Base-by-base conservation (phyloP, 2,797 vertebrate species). In the Cyclura pinguis region DNA sequence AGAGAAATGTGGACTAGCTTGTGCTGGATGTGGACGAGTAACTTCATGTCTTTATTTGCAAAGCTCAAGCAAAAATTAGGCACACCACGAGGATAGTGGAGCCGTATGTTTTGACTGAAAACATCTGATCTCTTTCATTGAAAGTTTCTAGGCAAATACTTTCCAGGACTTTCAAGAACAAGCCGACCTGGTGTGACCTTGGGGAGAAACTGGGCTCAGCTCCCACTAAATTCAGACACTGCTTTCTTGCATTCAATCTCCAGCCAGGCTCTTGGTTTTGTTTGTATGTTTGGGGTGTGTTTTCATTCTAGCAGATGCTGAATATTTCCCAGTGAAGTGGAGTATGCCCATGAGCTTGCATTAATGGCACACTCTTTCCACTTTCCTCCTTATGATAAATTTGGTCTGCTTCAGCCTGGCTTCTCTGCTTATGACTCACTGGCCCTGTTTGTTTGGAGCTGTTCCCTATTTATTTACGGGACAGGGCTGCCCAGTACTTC, bases 401-500 rank as follows among this genome's bases (percentile, higher is more conserved):
- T 76, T 77, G 73, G 80, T 32, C 35, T 50, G 14, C 35, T n/a
- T n/a, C 59, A 10, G 24, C 50, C 14, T 7, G 16, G 72, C 47
- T 12, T 12, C 42, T 1, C 50, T 67, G 42, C 35, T 72, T 76
- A 16, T 88, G 86, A 91, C 81, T 84, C 59, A 77, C 72, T n/a
- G 13, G 59, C 80, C 85, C 80, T 50, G 29, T 89, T 82, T 72
- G 35, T 69, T 89, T 62, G 50, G 88, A 78, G 62, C 52, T 2
- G 3, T 67, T n/a, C 59, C 59, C 9, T 83, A 90, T 90, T 91
- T 91, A 91, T 89, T 89, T 89, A 89, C 83, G 77, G 82, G 85
- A 77, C 69, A 69, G 72, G 69, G 80, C 72, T 86, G 80, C 50
- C 72, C 72, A 87, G 93, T 86, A 42, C 83, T 86, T 88, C 42